A percentile compares a stretch with the other conserved stretches of the same genome.
Evolutionary conservation across 1,140 invertebrate genomes (phyloP).

Genomic region (Euborellia annulipes): DNA sequence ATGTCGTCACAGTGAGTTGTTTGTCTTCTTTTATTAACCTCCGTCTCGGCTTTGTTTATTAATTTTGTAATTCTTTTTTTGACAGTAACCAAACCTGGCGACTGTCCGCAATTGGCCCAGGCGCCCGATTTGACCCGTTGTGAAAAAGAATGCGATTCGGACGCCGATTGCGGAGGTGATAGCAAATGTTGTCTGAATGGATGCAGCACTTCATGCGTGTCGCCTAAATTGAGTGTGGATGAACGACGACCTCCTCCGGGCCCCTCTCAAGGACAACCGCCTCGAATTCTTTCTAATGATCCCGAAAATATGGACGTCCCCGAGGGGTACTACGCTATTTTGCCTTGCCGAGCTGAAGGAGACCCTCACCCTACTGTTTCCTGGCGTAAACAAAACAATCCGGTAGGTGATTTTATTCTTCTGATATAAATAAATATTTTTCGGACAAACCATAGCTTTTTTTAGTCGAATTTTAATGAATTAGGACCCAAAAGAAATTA

Average conservation of each 20-base stretch:
- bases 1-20: slow-evolving; percentile 42
- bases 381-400: slow-evolving; percentile 52
- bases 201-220: slow-evolving; percentile 54
- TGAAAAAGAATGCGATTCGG: slow-evolving; percentile 53
- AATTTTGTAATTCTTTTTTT: too few relatives aligned
- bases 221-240: slow-evolving; percentile 27
- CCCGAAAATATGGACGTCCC: slow-evolving; percentile 11
- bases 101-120: slow-evolving; percentile 38
- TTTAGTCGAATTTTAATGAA: too few relatives aligned
- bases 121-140: slow-evolving; percentile 35
- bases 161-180: slow-evolving; percentile 61
- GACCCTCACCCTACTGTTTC: slow-evolving; percentile 54
- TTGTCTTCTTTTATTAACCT: background rate
- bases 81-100: slow-evolving; percentile 52
- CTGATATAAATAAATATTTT: background rate
- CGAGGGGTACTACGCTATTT: slow-evolving; percentile 52
- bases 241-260: too few relatives aligned
- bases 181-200: slow-evolving; percentile 69
- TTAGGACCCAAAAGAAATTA: too few relatives aligned
- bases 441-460: slow-evolving; percentile 2
- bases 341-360: slow-evolving; percentile 57
- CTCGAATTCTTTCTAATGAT: slow-evolving; percentile 25
- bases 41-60: too few relatives aligned
- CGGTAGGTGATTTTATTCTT: slow-evolving; percentile 41
- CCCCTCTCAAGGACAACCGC: slow-evolving; percentile 21